Evolutionary conservation across 2,797 vertebrate genomes (phyloP), one percentile per base, ranked within the genome.

Genomic region (Helostoma temminkii): DNA sequence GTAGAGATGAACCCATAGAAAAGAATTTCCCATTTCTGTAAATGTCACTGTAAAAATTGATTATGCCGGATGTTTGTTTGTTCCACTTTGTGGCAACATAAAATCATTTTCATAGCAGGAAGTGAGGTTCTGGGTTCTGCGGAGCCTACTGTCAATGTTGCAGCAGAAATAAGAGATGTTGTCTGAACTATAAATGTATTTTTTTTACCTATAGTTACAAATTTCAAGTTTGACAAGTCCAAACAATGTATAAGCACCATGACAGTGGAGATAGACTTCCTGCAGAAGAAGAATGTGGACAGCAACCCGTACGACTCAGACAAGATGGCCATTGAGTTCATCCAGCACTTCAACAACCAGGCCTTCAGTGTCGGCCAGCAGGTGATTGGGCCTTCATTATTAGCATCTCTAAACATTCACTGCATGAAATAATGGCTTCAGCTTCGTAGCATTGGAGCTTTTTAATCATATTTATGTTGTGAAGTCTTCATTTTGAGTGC

Each of bases 261-360:
- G 94, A 97, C 92, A 0, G 85, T 96, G 9, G 97, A 98, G 84
- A 94, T 99, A 0, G 97, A 99, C 86, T 99, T 99, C 77, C 93
- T 98, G 71, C 97, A 99, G 93, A 98, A 98, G 91, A 99, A 98
- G 92, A 96, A 2, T 24, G 89, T 94, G 0, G 97, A 99, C 93
- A 96, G 95, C 82, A 98, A 94, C 83, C 95, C 96, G 0, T 97
- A 97, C 0, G 95, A 98, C 88, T 95, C 96, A 0, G 97, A 99
- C 86, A 95, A 95, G 89, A 98, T 99, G 96, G 96, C 96, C 6
- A 90, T 78, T 0, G 96, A 98, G 60, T 98, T 97, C 76, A 91
- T 98, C 78, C 96, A 98, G 78, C 94, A 93, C 75, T 99, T 99
- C 91, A 97, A 94, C 91, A 95, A 90, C 83, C 97, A 96, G 79